phyloP scores from a whole-genome alignment of 1,140 invertebrate species.

The Phymastichus coffea region DNA sequence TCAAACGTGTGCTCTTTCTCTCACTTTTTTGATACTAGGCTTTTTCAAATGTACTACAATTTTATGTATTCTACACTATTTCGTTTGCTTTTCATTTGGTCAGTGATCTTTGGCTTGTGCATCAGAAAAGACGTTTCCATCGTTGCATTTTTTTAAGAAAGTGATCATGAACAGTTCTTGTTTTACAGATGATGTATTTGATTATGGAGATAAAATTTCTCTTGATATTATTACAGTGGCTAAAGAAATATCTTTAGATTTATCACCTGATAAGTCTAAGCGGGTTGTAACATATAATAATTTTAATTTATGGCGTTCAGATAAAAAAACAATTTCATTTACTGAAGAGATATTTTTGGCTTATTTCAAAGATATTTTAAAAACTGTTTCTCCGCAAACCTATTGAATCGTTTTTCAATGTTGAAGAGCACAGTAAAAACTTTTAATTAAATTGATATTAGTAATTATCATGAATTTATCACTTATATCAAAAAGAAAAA shows the following conservation, averaged over 20 bases:
- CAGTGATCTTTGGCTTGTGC: too few relatives aligned
- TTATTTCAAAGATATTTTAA: background rate
- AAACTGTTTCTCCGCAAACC: background rate
- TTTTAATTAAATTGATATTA: background rate
- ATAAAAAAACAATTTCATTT: background rate
- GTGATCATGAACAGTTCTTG: too few relatives aligned
- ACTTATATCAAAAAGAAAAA: background rate
- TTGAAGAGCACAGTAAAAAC: background rate
- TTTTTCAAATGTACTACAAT: too few relatives aligned
- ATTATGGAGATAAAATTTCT: slow-evolving; percentile 1
- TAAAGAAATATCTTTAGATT: background rate
- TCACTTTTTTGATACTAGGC: too few relatives aligned
- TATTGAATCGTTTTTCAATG: background rate
- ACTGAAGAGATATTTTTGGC: slow-evolving; percentile 2
- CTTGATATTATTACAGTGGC: background rate
- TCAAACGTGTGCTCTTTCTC: too few relatives aligned
- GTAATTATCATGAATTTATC: background rate
- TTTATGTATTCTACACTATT: too few relatives aligned
- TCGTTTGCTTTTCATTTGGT: too few relatives aligned
- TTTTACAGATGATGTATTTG: background rate
- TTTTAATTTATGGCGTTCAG: background rate
- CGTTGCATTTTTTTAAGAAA: too few relatives aligned
- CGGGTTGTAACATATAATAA: background rate
- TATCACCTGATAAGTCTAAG: background rate
- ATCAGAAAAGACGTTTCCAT: too few relatives aligned